Conservation (phyloP, 2,797 vertebrate species). For the Xiphorhynchus erythropygius region DNA sequence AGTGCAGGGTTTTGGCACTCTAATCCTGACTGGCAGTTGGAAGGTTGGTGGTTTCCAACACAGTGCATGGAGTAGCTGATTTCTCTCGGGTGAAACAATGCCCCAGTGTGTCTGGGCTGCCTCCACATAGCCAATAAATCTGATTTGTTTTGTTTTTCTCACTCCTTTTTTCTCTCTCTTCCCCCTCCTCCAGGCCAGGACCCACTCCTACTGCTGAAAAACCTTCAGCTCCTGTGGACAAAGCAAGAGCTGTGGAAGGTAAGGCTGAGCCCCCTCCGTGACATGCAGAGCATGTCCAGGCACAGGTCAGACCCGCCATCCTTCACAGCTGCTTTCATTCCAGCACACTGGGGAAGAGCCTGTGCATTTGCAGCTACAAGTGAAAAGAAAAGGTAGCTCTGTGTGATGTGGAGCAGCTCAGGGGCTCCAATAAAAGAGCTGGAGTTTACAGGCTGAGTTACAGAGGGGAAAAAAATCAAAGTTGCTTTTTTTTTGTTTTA, state of each 20-base stretch:
- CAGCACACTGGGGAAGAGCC: conserved; percentile 18
- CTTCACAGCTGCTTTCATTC: conserved; percentile 17
- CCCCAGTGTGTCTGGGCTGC: conserved; percentile 56
- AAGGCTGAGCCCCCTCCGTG: conserved; percentile 7
- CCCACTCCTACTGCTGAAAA: conserved; percentile 19
- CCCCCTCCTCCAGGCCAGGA: conserved; percentile 50
- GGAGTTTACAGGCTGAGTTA: conserved; percentile 21
- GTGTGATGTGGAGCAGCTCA: conserved; percentile 7
- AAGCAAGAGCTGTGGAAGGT: conserved; percentile 63
- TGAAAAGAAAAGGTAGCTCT: conserved; percentile 42
- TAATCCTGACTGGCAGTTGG: conserved; percentile 58
- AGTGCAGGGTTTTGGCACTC: not conserved
- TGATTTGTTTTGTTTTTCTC: conserved; percentile 45
- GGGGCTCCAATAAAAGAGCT: not conserved
- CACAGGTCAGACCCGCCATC: conserved; percentile 8
- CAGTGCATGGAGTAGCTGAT: not conserved
- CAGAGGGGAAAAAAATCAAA: not conserved
- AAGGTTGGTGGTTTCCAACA: conserved; percentile 23
- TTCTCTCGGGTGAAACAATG: conserved; percentile 43
- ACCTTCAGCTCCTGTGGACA: conserved; percentile 60
- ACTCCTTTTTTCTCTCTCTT: not conserved
- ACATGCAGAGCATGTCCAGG: conserved; percentile 58
- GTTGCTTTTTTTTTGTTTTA: conserved; percentile 34
- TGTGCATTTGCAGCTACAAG: not conserved
- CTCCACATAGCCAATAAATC: conserved; percentile 58